Evolutionary conservation across 2,888 invertebrate genomes (phyloP), one percentile per base, ranked within the genome.

Genomic region (Opisthograptis luteolata): DNA sequence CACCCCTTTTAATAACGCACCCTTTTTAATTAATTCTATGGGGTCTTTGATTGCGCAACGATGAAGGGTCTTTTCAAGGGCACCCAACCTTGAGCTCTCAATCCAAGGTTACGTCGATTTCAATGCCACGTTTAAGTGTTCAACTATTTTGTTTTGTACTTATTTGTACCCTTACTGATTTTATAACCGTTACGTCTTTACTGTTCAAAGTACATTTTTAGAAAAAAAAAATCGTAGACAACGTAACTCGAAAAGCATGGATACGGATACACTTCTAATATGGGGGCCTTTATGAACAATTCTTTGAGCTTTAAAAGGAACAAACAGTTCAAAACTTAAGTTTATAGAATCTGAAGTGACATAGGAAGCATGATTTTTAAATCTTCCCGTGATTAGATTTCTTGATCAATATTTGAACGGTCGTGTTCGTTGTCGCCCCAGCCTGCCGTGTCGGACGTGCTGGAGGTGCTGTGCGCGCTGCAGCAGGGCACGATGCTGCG

Each of bases 401-500:
- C n/a, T n/a, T n/a, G n/a, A n/a, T n/a, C n/a, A n/a, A n/a, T n/a
- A n/a, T n/a, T n/a, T n/a, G n/a, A n/a, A n/a, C n/a, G n/a, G 10
- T 15, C 24, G 9, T 7, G 6, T 27, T 12, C 8, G 7, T 31
- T 31, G 12, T 44, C 14, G 12, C 4, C 30, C 14, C 71, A 85
- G 87, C 80, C 82, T 1, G 60, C 58, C 0, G 50, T 88, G 9
- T 70, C 83, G 0, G 80, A 81, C 6, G 81, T 85, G 6, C 49
- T 84, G 13, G 76, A 70, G 50, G 68, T 88, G 1, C 70, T 89
- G 24, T 87, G 88, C 66, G 69, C 84, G 4, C 67, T 89, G 50
- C 85, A 89, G 62, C 89, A 91, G 48, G 91, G 91, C 37, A 87
- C 86, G 2, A 83, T 87, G 0, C 66, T 91, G 49, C 76, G 84